Conservation (phyloP, 2,113 vertebrate genomes). For the Oxygymnocypris stewartii region DNA sequence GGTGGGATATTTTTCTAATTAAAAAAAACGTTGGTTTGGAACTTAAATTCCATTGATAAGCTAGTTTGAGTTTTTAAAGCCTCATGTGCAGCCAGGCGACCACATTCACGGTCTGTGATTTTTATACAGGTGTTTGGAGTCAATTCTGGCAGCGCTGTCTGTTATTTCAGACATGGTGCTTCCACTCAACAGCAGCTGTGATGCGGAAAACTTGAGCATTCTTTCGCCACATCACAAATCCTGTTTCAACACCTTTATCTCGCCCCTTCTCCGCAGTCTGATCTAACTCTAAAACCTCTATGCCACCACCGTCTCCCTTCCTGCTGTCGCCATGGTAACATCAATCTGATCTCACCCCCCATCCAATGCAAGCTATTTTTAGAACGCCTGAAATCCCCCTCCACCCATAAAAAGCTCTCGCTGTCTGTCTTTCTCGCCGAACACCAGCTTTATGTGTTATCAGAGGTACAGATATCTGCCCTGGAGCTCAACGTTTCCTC, state of each 20-base stretch:
- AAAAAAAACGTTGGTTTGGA: not conserved
- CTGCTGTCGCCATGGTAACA: slow-evolving; percentile 56
- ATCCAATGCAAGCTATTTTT: slow-evolving; percentile 56
- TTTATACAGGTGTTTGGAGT: slow-evolving; percentile 6
- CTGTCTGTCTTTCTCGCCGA: not conserved
- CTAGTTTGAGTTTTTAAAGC: slow-evolving; percentile 1
- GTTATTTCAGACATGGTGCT: not conserved
- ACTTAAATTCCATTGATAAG: not conserved
- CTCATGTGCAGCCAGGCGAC: not conserved
- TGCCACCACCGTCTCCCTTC: slow-evolving; percentile 35
- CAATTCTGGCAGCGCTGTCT: not conserved
- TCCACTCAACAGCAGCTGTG: not conserved
- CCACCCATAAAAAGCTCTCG: slow-evolving; percentile 25
- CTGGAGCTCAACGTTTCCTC: slow-evolving; percentile 40
- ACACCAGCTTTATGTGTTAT: slow-evolving; percentile 41
- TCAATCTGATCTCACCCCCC: slow-evolving; percentile 53
- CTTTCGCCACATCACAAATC: not conserved
- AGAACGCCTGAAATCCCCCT: slow-evolving; percentile 52
- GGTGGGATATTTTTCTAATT: too few relatives aligned
- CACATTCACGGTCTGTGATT: not conserved
- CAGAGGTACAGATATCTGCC: slow-evolving; percentile 50
- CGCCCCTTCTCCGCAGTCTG: not conserved
- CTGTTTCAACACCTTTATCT: slow-evolving; percentile 16
- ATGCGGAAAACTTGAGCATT: slow-evolving; percentile 20
- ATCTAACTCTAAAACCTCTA: slow-evolving; percentile 33